Conservation (phyloP, 2,888 invertebrate species). For the Cephus pulcher region DNA sequence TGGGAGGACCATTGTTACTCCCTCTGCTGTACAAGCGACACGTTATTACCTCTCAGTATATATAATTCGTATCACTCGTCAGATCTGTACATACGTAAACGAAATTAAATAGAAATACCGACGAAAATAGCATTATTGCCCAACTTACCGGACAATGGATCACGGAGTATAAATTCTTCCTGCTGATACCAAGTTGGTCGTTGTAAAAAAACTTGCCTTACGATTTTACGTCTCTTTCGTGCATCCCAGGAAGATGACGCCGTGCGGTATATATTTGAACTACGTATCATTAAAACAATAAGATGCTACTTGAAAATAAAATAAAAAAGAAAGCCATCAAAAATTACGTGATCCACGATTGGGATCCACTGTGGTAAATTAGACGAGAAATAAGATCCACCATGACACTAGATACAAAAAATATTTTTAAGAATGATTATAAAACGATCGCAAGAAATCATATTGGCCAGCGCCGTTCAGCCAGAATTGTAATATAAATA, state of each 20-base stretch:
- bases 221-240: not conserved
- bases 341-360: no score
- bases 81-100: not conserved
- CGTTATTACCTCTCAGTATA: not conserved
- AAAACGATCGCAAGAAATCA: not conserved
- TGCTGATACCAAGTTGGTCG: not conserved
- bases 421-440: not conserved
- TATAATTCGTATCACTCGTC: not conserved
- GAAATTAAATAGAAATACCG: not conserved
- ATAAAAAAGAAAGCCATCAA: not conserved
- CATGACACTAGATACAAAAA: not conserved
- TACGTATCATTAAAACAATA: not conserved
- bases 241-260: not conserved
- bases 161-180: not conserved
- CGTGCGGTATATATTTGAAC: not conserved
- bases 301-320: not conserved
- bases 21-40: not conserved
- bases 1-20: no score
- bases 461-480: not conserved
- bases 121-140: not conserved
- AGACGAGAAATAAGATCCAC: not conserved
- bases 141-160: not conserved
- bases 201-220: not conserved
- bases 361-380: not conserved
- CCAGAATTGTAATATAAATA: slow-evolving; percentile 47